phyloP scores from a whole-genome alignment of 2,888 invertebrate species.

The Petrolisthes cinctipes region DNA sequence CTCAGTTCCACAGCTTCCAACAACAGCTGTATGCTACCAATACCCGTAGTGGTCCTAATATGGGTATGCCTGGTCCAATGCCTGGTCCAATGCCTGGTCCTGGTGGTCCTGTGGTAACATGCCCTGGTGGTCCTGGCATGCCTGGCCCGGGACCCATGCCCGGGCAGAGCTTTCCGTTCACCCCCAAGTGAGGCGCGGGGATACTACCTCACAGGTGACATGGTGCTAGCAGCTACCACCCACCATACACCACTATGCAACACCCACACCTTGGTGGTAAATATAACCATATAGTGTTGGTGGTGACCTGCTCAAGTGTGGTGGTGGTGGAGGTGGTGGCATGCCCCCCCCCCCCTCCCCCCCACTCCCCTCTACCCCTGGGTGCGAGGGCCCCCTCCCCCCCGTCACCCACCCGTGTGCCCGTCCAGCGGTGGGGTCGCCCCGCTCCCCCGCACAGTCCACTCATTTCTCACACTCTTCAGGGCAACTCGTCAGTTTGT shows the following conservation, averaged over 20 bases:
- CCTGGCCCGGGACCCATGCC: conserved; percentile 64
- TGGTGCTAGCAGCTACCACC: conserved; percentile 63
- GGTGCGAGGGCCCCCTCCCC: conserved; percentile 51
- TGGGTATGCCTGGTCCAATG: conserved; percentile 56
- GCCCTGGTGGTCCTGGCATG: conserved; percentile 56
- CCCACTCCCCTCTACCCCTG: conserved; percentile 43
- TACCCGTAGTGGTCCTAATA: conserved; percentile 72
- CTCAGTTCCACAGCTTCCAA: conserved; percentile 95
- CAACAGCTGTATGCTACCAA: conserved; percentile 93
- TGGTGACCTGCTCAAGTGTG: conserved; percentile 56
- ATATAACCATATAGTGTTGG: too few species aligned
- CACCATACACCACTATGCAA: conserved; percentile 62
- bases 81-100: conserved; percentile 53
- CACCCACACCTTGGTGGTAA: conserved; percentile 51
- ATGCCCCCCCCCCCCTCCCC: conserved; percentile 46
- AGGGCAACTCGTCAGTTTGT: conserved; percentile 62
- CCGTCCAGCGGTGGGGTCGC: conserved; percentile 59
- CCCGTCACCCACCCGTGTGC: conserved; percentile 41
- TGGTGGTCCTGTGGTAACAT: conserved; percentile 55
- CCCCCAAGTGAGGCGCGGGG: conserved; percentile 61
- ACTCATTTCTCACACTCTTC: conserved; percentile 60
- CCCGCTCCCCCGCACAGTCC: conserved; percentile 59
- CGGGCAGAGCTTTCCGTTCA: conserved; percentile 63
- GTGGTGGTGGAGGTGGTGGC: conserved; percentile 60
- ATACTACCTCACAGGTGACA: conserved; percentile 62